Conservation (phyloP, 2,113 vertebrate genomes). For the Seriola dumerili region DNA sequence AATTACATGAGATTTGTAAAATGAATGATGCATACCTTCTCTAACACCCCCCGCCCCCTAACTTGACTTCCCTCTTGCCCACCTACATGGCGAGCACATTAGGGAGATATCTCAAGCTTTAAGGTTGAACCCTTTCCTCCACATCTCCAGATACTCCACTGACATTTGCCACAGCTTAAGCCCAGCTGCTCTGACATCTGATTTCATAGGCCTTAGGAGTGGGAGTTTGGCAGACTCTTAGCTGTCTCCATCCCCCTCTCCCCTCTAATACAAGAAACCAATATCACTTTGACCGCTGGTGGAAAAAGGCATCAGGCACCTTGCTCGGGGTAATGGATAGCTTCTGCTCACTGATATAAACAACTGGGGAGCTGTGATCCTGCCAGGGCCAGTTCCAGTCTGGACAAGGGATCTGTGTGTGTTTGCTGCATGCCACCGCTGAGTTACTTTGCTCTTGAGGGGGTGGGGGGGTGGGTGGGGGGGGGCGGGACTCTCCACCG, state of each 20-base stretch:
- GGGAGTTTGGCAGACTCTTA: constrained; percentile 57
- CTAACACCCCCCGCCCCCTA: not conserved
- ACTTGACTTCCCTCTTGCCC: not conserved
- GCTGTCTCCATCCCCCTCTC: constrained; percentile 47
- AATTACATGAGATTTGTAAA: not conserved
- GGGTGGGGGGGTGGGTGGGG: too few species aligned
- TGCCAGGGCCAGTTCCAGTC: constrained; percentile 60
- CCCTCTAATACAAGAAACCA: constrained; percentile 71
- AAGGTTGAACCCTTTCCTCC: constrained; percentile 18
- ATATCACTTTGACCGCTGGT: constrained; percentile 74
- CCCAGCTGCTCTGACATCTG: constrained; percentile 61
- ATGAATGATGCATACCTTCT: not conserved
- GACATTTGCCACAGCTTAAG: constrained; percentile 38
- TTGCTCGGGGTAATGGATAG: constrained; percentile 76
- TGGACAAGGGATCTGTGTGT: constrained; percentile 70
- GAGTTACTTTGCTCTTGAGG: constrained; percentile 67
- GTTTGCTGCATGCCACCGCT: constrained; percentile 44
- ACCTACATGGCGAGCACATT: not conserved
- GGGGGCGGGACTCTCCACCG: constrained; percentile 35
- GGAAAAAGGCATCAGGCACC: constrained; percentile 72
- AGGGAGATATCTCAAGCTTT: constrained; percentile 15
- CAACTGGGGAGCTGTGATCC: constrained; percentile 75
- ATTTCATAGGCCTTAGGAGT: constrained; percentile 65
- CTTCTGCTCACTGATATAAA: constrained; percentile 74
- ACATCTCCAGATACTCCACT: constrained; percentile 10